These are phyloP conservation scores for Carposina sasakii DNA, from an alignment of 1,140 invertebrate genomes.

Conservation along the genomic window DNA sequence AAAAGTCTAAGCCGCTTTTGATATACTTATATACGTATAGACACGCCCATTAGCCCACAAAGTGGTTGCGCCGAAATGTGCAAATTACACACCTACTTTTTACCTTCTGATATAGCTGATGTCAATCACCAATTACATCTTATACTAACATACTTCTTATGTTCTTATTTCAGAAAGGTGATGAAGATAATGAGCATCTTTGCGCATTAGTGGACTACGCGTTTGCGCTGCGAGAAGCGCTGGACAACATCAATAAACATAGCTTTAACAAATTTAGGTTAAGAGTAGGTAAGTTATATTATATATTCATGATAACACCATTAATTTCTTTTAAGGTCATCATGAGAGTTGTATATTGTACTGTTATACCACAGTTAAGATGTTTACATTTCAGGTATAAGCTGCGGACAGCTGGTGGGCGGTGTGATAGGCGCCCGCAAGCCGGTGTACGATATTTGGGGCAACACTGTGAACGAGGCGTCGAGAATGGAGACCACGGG, in stretches of 20 bases:
- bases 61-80: too few relatives aligned
- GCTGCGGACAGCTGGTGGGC: slow-evolving; percentile 94
- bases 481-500: slow-evolving; percentile 95
- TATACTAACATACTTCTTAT: too few relatives aligned
- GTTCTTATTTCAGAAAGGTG: slow-evolving; percentile 30
- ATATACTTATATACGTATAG: too few relatives aligned
- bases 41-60: too few relatives aligned
- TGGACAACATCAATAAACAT: slow-evolving; percentile 95
- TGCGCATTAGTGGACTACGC: slow-evolving; percentile 95
- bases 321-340: too few relatives aligned
- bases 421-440: slow-evolving; percentile 98
- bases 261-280: slow-evolving; percentile 98
- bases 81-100: too few relatives aligned
- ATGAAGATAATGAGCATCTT: slow-evolving; percentile 81
- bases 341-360: too few relatives aligned
- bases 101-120: too few relatives aligned
- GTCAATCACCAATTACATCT: too few relatives aligned
- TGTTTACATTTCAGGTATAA: slow-evolving; percentile 79
- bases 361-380: too few relatives aligned
- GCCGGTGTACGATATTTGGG: slow-evolving; percentile 99
- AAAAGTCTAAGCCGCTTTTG: too few relatives aligned
- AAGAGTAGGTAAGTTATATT: slow-evolving; percentile 87
- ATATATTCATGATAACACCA: too few relatives aligned
- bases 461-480: slow-evolving; percentile 95
- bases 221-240: slow-evolving; percentile 89